Conservation (phyloP, 2,888 invertebrate species). For the Ramazzottius varieornatus region DNA sequence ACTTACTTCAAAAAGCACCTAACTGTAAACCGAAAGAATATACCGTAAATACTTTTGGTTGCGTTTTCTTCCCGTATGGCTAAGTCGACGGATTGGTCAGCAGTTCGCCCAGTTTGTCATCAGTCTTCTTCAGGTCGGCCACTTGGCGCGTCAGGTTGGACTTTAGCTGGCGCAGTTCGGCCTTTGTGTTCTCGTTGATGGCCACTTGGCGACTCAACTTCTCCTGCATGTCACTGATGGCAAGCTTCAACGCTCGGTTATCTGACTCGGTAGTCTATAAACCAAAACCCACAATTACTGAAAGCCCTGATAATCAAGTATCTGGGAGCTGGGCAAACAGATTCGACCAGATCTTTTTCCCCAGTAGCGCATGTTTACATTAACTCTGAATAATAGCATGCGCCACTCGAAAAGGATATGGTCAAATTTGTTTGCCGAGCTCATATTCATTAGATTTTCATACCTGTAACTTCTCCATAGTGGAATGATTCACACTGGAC, state of each 20-base stretch:
- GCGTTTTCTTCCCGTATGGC: not conserved
- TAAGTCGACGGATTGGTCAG: not conserved
- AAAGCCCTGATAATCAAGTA: not conserved
- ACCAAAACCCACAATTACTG: not conserved
- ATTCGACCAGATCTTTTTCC: too few species aligned
- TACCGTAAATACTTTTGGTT: too few species aligned
- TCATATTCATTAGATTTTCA: not conserved
- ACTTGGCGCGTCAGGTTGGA: not conserved
- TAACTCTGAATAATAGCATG: not conserved
- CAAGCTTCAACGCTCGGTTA: not conserved
- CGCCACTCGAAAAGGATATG: not conserved
- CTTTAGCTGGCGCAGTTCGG: not conserved
- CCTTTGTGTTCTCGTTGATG: not conserved
- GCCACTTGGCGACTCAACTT: slow-evolving; percentile 1
- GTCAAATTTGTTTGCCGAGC: not conserved
- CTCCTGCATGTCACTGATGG: not conserved
- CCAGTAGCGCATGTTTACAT: too few species aligned
- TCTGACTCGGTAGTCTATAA: not conserved
- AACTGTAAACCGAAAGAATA: too few species aligned
- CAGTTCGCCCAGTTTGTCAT: not conserved
- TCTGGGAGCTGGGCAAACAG: too few species aligned
- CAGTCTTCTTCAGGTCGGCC: not conserved
- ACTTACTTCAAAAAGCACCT: too few species aligned
- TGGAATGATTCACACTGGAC: not conserved
- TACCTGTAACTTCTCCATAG: not conserved